A percentile compares a stretch with the other conserved stretches of the same genome.
Conservation (phyloP, 2,888 invertebrate genomes). For the Hyposoter dolosus region DNA sequence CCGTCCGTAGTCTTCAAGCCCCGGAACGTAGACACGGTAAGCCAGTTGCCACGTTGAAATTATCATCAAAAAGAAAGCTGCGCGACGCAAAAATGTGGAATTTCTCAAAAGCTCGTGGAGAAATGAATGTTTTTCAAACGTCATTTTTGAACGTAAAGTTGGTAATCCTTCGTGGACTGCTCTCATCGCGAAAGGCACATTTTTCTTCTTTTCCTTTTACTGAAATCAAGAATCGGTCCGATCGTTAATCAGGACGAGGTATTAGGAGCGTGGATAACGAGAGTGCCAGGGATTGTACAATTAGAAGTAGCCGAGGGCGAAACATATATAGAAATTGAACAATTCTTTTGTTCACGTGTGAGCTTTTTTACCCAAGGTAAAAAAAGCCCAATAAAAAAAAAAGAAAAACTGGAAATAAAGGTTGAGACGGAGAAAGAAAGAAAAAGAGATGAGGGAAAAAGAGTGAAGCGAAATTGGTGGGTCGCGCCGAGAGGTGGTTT, state of each 20-base stretch:
- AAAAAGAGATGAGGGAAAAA: not conserved
- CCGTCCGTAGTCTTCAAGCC: not conserved
- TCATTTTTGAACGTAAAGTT: not conserved
- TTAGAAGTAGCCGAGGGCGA: conserved; percentile 51
- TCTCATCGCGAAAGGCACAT: not conserved
- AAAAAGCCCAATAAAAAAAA: conserved; percentile 14
- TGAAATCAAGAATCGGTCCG: conserved; percentile 17
- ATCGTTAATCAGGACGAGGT: conserved; percentile 11
- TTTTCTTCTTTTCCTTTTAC: not conserved
- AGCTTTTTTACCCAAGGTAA: conserved; percentile 11
- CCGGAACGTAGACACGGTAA: not conserved
- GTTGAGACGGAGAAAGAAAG: conserved; percentile 3
- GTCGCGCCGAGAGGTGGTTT: conserved; percentile 36
- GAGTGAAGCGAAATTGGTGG: conserved; percentile 49
- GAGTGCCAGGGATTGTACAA: conserved; percentile 44
- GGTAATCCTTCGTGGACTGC: not conserved
- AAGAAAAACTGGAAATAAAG: conserved; percentile 7
- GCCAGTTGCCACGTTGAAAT: not conserved
- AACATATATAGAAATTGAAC: not conserved
- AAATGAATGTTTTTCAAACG: not conserved
- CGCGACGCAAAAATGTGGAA: not conserved
- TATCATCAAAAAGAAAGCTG: not conserved
- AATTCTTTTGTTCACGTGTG: conserved; percentile 24
- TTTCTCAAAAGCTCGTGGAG: not conserved
- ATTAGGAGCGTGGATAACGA: conserved; percentile 4